A percentile compares a stretch with the other conserved stretches of the same genome.
Evolutionary conservation across 2,888 invertebrate genomes (phyloP).

Genomic region (Cosmia trapezina): DNA sequence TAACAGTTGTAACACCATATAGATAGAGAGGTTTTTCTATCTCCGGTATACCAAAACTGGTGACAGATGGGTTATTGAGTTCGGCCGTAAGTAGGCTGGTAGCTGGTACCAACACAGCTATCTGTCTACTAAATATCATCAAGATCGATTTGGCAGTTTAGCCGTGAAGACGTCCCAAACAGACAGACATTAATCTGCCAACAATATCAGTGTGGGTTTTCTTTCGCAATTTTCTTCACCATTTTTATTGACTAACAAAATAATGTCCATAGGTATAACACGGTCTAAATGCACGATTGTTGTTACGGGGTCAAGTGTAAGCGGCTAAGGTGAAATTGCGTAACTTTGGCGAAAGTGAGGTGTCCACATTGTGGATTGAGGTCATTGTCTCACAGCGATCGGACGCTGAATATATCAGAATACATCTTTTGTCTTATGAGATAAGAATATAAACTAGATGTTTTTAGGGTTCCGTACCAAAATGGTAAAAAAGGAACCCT

Average conservation of each 20-base stretch:
- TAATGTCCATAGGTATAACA: constrained; percentile 26
- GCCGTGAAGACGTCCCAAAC: neutral
- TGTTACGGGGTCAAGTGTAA: constrained; percentile 88
- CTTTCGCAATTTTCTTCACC: constrained; percentile 40
- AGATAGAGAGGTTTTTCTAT: no score
- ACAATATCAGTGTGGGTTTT: constrained; percentile 31
- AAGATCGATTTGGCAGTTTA: constrained; percentile 10
- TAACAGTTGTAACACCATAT: no score
- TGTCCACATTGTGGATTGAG: constrained; percentile 86
- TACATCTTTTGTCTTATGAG: constrained; percentile 52
- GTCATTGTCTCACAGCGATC: constrained; percentile 86
- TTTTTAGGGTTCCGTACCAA: no score
- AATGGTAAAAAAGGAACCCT: no score
- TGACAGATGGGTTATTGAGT: no score
- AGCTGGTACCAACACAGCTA: neutral
- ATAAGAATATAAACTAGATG: constrained; percentile 47
- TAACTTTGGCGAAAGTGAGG: constrained; percentile 86
- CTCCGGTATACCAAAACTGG: no score
- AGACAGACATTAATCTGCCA: constrained; percentile 2
- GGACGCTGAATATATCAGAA: constrained; percentile 68
- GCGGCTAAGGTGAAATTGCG: constrained; percentile 88
- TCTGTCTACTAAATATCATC: neutral
- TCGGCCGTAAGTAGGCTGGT: no score
- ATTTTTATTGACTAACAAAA: constrained; percentile 34
- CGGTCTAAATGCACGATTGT: constrained; percentile 51